Evolutionary conservation across 1,140 invertebrate genomes (phyloP), one percentile per base, ranked within the genome.

Genomic region (Whitmania pigra): DNA sequence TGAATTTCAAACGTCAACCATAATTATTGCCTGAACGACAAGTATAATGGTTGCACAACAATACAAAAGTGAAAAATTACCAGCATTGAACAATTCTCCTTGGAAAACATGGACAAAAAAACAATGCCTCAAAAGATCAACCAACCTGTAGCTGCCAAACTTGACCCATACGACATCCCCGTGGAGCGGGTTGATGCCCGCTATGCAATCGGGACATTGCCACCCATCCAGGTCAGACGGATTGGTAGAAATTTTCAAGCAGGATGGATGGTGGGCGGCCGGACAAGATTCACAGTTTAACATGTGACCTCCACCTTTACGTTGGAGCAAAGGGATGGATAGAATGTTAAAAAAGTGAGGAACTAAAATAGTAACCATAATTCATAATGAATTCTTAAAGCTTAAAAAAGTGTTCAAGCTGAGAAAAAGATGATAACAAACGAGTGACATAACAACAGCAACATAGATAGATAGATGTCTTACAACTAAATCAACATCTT

Each of bases 101-200:
- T 6, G 31, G 31, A 36, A 36, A 57, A 57, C 25, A 9, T 57
- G 20, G 25, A 57, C n/a, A n/a, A n/a, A n/a, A n/a, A n/a, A n/a
- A n/a, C n/a, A n/a, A n/a, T n/a, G n/a, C n/a, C n/a, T n/a, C n/a
- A n/a, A 57, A 57, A 57, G 2, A 20, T n/a, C 20, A 25, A 18
- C 75, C 76, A 74, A 86, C 83, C 85, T 85, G 79, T 90, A 94
- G 73, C 85, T 84, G 29, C 90, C 91, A 13, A 94, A 84, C 82
- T 94, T 95, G 0, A 90, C 91, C 93, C 93, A 96, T 9, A 95
- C 89, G 76, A 97, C 88, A 80, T 96, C 92, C 6, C 91, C 92
- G 80, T 93, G 94, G 13, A 93, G 81, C 2, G 92, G 91, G 74
- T 91, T 84, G 69, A 91, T 86, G 11, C 93, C 92, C 0, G 87